Conservation (phyloP, 2,888 invertebrate species). For the Barypeithes pellucidus region DNA sequence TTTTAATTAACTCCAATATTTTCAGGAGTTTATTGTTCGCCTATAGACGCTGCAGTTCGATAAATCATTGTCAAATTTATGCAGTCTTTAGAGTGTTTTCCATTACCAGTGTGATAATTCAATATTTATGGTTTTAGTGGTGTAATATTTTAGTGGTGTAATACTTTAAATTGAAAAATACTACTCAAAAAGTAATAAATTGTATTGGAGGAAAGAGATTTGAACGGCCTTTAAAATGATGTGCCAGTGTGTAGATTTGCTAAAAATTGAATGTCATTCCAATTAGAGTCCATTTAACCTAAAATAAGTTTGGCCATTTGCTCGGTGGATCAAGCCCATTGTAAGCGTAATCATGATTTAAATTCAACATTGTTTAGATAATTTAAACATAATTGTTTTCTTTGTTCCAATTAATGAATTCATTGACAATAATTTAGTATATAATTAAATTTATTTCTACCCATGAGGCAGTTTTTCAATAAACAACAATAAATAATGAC, state of each 20-base stretch:
- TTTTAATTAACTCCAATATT: slow-evolving; percentile 42
- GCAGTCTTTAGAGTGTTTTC: slow-evolving; percentile 33
- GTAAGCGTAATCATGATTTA: background rate
- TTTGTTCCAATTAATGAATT: background rate
- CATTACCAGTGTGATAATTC: background rate
- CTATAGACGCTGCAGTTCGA: slow-evolving; percentile 35
- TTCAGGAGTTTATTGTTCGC: background rate
- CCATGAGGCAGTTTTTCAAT: background rate
- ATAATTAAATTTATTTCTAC: slow-evolving; percentile 10
- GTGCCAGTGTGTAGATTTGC: too few species aligned
- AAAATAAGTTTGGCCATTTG: too few species aligned
- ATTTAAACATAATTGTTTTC: slow-evolving; percentile 11
- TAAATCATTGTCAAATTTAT: slow-evolving; percentile 38
- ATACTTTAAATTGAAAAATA: too few species aligned
- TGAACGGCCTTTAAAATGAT: too few species aligned
- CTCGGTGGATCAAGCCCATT: background rate
- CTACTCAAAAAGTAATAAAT: too few species aligned
- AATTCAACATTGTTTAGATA: background rate
- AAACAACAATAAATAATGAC: background rate
- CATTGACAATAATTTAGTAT: background rate
- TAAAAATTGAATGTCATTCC: too few species aligned
- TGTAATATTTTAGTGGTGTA: too few species aligned
- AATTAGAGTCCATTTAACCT: too few species aligned
- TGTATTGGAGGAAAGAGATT: too few species aligned
- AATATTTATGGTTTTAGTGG: too few species aligned